Evolutionary conservation across 2,113 vertebrate species (phyloP).

Genomic region (Lamprologus callipterus): DNA sequence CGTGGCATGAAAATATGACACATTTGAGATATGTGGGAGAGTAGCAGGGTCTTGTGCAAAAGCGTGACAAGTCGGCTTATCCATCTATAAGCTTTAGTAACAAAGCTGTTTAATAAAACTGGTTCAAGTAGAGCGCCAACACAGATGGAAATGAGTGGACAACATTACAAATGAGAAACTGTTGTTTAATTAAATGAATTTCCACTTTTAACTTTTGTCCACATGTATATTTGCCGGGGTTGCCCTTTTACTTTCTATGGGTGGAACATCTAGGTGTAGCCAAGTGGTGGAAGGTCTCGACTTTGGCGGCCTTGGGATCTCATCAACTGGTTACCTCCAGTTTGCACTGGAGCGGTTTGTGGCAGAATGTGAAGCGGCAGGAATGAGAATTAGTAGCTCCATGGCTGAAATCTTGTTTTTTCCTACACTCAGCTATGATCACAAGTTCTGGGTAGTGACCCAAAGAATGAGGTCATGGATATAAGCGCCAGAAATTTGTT

Average conservation of each 20-base stretch:
- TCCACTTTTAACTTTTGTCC: neutral
- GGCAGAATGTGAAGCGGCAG: rapidly evolving
- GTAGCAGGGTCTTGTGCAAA: neutral
- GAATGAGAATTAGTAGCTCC: neutral
- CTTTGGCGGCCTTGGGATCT: neutral
- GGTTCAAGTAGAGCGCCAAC: neutral
- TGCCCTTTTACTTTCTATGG: neutral
- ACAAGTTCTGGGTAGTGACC: neutral
- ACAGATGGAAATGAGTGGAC: neutral
- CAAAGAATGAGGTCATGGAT: neutral
- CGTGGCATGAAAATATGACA: neutral
- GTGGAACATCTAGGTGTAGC: neutral
- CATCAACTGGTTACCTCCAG: neutral
- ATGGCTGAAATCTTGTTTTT: neutral
- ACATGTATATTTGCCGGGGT: neutral
- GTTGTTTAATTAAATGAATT: neutral
- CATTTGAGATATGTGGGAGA: neutral
- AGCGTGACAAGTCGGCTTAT: neutral
- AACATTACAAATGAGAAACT: neutral
- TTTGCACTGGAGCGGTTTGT: neutral
- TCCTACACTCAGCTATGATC: neutral
- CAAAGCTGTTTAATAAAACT: neutral
- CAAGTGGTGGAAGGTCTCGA: neutral
- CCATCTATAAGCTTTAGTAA: neutral
- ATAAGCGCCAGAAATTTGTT: neutral